phyloP scores from a whole-genome alignment of 2,888 invertebrate genomes.

The Cantharis flavilabris region DNA sequence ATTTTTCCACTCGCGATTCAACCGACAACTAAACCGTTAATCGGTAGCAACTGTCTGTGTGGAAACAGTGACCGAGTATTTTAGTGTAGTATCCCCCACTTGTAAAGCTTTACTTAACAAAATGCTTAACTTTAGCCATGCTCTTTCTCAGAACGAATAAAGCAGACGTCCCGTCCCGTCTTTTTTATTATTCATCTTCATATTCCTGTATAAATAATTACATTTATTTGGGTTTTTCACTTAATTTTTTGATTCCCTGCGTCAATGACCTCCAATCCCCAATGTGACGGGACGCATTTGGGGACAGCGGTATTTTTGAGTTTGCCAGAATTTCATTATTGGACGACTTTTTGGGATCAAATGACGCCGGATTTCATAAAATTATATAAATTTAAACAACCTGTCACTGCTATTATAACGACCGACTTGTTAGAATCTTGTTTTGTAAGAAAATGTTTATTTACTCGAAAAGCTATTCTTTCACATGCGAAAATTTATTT shows the following conservation, averaged over 20 bases:
- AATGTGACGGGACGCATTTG: background rate
- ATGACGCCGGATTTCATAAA: background rate
- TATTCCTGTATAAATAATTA: background rate
- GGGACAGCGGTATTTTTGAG: background rate
- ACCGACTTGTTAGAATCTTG: background rate
- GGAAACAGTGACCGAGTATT: conserved; percentile 32
- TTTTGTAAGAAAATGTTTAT: background rate
- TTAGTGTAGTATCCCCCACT: conserved; percentile 28
- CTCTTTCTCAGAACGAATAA: conserved; percentile 23
- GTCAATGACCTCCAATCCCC: background rate
- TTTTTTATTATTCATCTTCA: background rate
- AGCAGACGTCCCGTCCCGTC: conserved; percentile 6
- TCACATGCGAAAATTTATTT: background rate
- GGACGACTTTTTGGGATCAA: background rate
- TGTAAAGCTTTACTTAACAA: conserved; percentile 4
- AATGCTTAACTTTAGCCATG: conserved; percentile 24
- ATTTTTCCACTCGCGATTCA: background rate
- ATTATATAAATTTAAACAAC: background rate
- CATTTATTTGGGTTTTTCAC: background rate
- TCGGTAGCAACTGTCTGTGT: conserved; percentile 28
- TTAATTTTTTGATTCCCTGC: background rate
- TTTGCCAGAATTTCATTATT: background rate
- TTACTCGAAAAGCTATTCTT: background rate
- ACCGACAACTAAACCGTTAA: background rate
- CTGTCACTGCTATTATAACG: background rate